Percentiles rank a stretch among this genome's conserved stretches.
Conservation (phyloP, 2,113 vertebrate species). For the Pomatorhinus ruficollis region DNA sequence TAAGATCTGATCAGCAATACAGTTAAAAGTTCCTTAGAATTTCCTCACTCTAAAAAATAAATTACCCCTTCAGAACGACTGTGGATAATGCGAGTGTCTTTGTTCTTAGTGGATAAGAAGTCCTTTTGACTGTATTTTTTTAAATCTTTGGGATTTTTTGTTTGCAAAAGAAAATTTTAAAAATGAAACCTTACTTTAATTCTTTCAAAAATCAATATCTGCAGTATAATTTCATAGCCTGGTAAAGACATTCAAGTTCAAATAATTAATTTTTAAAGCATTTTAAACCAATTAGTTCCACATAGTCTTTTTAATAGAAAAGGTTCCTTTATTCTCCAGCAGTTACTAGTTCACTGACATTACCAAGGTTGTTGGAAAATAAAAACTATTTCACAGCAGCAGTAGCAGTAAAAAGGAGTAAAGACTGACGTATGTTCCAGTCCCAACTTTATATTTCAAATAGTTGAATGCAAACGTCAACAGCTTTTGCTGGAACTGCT, state of each 20-base stretch:
- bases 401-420: not conserved
- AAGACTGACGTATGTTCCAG: not conserved
- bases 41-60: not conserved
- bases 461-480: not conserved
- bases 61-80: not conserved
- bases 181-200: not conserved
- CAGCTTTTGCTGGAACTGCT: not conserved
- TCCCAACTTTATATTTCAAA: not conserved
- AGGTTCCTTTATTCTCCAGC: not conserved
- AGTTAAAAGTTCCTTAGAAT: not conserved
- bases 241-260: not conserved
- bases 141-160: not conserved
- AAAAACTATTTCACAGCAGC: not conserved
- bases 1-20: not conserved
- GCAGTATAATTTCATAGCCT: not conserved
- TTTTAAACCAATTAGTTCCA: not conserved
- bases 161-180: not conserved
- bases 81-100: not conserved
- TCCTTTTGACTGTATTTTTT: not conserved
- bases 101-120: not conserved
- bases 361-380: not conserved
- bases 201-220: not conserved
- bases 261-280: not conserved
- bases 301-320: not conserved
- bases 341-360: not conserved